phyloP scores from a whole-genome alignment of 2,113 vertebrate genomes.

The Takifugu flavidus region DNA sequence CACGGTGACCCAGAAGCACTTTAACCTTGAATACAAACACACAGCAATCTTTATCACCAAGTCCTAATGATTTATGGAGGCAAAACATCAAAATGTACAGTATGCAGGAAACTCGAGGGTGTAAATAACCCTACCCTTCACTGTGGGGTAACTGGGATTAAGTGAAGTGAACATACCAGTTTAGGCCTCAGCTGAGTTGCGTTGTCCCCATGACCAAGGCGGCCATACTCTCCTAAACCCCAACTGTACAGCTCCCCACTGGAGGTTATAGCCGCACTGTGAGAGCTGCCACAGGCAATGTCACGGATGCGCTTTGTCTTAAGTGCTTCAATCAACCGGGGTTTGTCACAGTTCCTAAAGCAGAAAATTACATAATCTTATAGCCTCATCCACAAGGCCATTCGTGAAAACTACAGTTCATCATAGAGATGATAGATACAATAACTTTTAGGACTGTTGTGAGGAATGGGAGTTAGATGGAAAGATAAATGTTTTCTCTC shows the following conservation, averaged over 20 bases:
- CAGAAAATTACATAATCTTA: background rate
- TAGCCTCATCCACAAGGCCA: background rate
- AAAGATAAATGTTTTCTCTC: background rate
- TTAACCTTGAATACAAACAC: conserved; percentile 81
- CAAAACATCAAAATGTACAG: too few relatives aligned
- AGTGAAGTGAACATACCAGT: conserved; percentile 76
- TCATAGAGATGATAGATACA: background rate
- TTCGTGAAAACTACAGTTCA: background rate
- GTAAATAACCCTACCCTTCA: background rate
- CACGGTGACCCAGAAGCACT: conserved; percentile 92
- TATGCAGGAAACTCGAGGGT: too few relatives aligned
- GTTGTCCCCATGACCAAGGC: conserved; percentile 95
- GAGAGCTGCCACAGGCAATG: conserved; percentile 96
- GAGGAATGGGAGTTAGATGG: background rate
- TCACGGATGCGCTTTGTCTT: conserved; percentile 97
- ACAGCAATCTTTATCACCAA: background rate
- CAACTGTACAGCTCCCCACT: conserved; percentile 96
- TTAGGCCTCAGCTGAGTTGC: conserved; percentile 96
- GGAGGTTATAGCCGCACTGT: conserved; percentile 95
- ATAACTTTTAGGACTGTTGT: too few relatives aligned
- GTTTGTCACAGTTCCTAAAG: conserved; percentile 97
- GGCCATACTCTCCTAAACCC: conserved; percentile 95
- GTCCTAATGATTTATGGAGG: too few relatives aligned
- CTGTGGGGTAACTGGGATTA: background rate
- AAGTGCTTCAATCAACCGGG: conserved; percentile 90